A percentile compares a stretch with the other conserved stretches of the same genome.
These are phyloP conservation scores for Pammene fasciana DNA, from an alignment of 2,888 invertebrate species.

Conservation along the genomic window DNA sequence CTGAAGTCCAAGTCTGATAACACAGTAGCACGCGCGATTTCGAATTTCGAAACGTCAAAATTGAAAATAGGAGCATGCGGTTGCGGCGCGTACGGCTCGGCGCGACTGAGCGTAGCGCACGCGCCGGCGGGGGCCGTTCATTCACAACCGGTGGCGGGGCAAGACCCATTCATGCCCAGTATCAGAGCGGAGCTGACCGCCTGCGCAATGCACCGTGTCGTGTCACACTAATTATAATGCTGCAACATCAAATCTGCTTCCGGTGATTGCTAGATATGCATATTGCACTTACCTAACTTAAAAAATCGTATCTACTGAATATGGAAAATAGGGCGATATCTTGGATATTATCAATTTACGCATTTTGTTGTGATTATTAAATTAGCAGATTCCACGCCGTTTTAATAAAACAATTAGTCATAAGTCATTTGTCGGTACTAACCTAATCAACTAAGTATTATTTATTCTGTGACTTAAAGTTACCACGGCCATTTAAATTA, in stretches of 20 bases:
- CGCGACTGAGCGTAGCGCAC: conserved; percentile 78
- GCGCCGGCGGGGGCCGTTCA: conserved; percentile 77
- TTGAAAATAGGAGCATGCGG: conserved; percentile 63
- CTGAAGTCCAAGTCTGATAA: conserved; percentile 56
- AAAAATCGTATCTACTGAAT: background rate
- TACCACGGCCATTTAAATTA: too few species aligned
- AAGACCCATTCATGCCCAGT: conserved; percentile 71
- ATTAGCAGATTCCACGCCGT: too few species aligned
- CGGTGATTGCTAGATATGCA: conserved; percentile 46
- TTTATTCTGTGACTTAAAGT: too few species aligned
- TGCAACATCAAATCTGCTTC: conserved; percentile 54
- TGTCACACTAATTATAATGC: conserved; percentile 51
- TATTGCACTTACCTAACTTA: conserved; percentile 11
- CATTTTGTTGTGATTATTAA: background rate
- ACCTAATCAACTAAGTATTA: too few species aligned
- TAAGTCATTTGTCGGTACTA: too few species aligned
- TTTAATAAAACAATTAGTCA: too few species aligned
- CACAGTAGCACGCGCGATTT: conserved; percentile 62
- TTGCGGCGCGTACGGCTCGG: conserved; percentile 70
- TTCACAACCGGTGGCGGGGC: conserved; percentile 79
- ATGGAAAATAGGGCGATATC: background rate
- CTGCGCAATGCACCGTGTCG: conserved; percentile 48
- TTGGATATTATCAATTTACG: background rate
- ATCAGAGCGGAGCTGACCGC: conserved; percentile 44
- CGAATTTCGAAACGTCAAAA: conserved; percentile 72